Conservation (phyloP, 2,113 vertebrate species). For the Lanius ludovicianus region DNA sequence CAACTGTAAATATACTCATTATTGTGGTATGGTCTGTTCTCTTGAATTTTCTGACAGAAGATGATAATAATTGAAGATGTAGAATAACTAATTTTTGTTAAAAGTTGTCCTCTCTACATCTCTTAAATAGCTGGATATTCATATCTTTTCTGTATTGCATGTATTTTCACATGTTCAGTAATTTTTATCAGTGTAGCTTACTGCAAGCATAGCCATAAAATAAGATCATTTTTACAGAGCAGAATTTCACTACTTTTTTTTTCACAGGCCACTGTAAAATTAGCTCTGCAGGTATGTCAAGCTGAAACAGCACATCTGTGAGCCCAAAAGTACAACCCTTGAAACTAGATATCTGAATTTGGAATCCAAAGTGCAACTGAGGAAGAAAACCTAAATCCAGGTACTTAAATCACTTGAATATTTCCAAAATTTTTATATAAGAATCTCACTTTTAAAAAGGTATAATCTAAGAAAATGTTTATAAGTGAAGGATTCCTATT, state of each 20-base stretch:
- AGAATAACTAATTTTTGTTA: background rate
- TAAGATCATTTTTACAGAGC: background rate
- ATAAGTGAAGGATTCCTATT: constrained; percentile 12
- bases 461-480: background rate
- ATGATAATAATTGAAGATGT: background rate
- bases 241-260: background rate
- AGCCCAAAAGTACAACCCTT: background rate
- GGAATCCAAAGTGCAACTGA: background rate
- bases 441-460: background rate
- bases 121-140: background rate
- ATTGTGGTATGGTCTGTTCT: background rate
- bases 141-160: background rate
- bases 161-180: background rate
- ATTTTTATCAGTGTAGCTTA: background rate
- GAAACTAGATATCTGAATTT: background rate
- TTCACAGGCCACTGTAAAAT: background rate
- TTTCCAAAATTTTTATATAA: background rate
- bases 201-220: background rate
- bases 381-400: background rate
- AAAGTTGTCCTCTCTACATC: background rate
- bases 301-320: background rate
- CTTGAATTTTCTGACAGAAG: background rate
- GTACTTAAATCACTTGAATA: background rate
- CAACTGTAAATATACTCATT: background rate
- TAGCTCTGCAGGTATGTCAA: background rate